A percentile compares a stretch with the other conserved stretches of the same genome.
Evolutionary conservation across 2,113 vertebrate genomes (phyloP).

Genomic region (Nibea coibor): DNA sequence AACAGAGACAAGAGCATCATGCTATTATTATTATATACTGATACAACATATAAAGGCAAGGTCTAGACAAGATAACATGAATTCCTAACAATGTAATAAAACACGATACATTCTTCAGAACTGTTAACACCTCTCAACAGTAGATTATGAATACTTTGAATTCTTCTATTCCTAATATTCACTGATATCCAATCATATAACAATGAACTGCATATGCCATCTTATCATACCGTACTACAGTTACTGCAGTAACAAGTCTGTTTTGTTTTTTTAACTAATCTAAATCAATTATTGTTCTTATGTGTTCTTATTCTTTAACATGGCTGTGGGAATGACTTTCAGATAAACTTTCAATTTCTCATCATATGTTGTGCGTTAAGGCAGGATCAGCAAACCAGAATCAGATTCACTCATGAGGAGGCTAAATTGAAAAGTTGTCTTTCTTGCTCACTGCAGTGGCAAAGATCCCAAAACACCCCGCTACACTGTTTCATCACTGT

Average conservation of each 20-base stretch:
- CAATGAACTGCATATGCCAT: not conserved
- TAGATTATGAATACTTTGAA: not conserved
- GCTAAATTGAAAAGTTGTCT: constrained; percentile 48
- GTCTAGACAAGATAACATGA: not conserved
- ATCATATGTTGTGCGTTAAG: not conserved
- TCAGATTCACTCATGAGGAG: constrained; percentile 9
- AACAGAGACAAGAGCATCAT: not conserved
- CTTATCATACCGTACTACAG: not conserved
- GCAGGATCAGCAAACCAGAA: not conserved
- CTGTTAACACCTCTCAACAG: not conserved
- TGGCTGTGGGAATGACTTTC: not conserved
- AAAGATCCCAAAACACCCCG: constrained; percentile 59
- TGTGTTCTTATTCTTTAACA: not conserved
- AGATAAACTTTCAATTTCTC: not conserved
- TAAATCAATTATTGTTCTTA: not conserved
- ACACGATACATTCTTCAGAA: not conserved
- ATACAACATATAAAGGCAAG: not conserved
- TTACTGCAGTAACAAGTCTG: not conserved
- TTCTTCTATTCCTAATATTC: not conserved
- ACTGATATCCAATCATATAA: not conserved
- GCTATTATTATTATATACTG: not conserved
- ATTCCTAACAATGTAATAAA: not conserved
- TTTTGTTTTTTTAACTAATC: not conserved
- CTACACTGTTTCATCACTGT: constrained; percentile 62
- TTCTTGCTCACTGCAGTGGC: constrained; percentile 46